A percentile compares a stretch with the other conserved stretches of the same genome.
Conservation (phyloP, 1,140 invertebrate species). For the Bombus waltoni region DNA sequence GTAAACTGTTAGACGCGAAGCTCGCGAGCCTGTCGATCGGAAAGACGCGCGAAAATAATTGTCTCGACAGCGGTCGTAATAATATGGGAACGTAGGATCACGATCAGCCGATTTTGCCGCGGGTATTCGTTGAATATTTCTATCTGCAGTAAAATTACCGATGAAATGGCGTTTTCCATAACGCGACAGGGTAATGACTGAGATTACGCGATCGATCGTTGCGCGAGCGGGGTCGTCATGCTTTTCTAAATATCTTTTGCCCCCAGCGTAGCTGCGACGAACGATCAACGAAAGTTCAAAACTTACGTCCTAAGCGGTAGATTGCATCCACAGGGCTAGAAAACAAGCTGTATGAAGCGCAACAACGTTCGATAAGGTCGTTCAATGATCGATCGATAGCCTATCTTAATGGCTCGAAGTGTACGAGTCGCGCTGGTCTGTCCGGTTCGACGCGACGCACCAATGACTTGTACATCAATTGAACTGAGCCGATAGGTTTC, state of each 20-base stretch:
- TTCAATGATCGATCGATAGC: conserved; percentile 45
- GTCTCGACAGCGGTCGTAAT: not conserved
- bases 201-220: conserved; percentile 16
- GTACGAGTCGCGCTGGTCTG: conserved; percentile 35
- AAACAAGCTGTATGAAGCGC: conserved; percentile 18
- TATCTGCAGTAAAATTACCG: not conserved
- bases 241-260: not conserved
- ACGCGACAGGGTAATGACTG: conserved; percentile 10
- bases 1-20: not conserved
- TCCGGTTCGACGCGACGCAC: not conserved
- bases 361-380: conserved; percentile 36
- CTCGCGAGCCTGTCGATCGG: not conserved
- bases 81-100: not conserved
- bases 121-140: not conserved
- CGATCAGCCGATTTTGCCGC: not conserved
- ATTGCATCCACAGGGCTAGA: conserved; percentile 19
- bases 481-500: conserved; percentile 39
- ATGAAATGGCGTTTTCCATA: not conserved
- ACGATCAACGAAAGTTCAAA: not conserved
- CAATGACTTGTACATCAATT: conserved; percentile 60
- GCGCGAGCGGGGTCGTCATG: not conserved
- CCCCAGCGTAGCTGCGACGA: not conserved
- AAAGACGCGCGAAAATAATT: conserved; percentile 13
- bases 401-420: conserved; percentile 67
- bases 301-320: not conserved